Percentiles rank a stretch among this genome's conserved stretches.
Evolutionary conservation across 2,797 vertebrate genomes (phyloP).

Genomic region (Sebastes cheni): DNA sequence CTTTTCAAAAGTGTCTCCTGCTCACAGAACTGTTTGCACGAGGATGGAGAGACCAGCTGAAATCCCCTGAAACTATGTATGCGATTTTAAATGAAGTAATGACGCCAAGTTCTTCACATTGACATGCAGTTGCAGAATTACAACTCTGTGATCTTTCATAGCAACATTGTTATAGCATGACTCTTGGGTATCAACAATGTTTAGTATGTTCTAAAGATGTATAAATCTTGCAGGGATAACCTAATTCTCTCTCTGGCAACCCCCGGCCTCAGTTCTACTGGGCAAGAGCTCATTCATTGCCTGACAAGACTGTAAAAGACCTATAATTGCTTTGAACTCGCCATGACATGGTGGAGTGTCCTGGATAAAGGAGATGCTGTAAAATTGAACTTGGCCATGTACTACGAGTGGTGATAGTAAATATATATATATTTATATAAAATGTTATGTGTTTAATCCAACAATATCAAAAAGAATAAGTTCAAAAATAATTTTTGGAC

Average conservation of each 20-base stretch:
- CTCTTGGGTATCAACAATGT: neutral
- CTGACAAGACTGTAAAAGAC: neutral
- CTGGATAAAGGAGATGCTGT: neutral
- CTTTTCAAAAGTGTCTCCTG: constrained; percentile 8
- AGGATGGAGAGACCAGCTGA: neutral
- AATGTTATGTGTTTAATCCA: neutral
- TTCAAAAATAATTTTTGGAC: neutral
- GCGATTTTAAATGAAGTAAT: neutral
- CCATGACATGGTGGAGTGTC: neutral
- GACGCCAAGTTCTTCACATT: neutral
- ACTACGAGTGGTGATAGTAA: too few relatives aligned
- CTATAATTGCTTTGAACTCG: constrained; percentile 11
- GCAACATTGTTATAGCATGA: neutral
- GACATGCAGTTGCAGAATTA: neutral
- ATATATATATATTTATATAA: neutral
- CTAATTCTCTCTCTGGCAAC: neutral
- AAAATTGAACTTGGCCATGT: constrained; percentile 6
- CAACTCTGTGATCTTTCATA: neutral
- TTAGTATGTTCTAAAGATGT: neutral
- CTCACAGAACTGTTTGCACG: neutral
- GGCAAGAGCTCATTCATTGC: neutral
- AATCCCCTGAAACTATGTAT: neutral
- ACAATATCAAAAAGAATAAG: neutral
- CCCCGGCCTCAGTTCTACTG: neutral
- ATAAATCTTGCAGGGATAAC: neutral